Conservation (phyloP, 2,888 invertebrate genomes). For the Chesias legatella region DNA sequence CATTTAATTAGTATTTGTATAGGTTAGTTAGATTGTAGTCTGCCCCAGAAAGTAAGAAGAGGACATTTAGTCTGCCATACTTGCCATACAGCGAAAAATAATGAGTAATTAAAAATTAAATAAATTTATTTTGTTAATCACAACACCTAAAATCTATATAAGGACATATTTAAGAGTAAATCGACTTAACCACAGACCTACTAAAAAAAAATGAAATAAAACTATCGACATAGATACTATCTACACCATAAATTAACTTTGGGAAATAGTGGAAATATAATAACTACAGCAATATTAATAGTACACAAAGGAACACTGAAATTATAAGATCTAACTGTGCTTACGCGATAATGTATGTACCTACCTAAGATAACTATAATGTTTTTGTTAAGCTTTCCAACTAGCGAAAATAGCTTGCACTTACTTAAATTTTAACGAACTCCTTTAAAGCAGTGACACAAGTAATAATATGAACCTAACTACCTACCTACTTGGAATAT, state of each 20-base stretch:
- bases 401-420: too few species aligned
- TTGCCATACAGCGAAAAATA: not conserved
- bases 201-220: not conserved
- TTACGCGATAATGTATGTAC: too few species aligned
- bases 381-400: too few species aligned
- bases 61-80: too few species aligned
- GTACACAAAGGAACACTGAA: conserved; percentile 11
- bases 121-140: conserved; percentile 50
- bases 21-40: too few species aligned
- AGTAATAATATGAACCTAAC: not conserved
- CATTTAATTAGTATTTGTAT: too few species aligned
- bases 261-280: conserved; percentile 47
- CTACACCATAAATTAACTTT: conserved; percentile 43
- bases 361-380: too few species aligned
- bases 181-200: not conserved
- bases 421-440: too few species aligned
- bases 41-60: too few species aligned
- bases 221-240: not conserved
- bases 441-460: too few species aligned
- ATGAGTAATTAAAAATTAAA: not conserved
- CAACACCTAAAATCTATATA: conserved; percentile 48
- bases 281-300: conserved; percentile 5
- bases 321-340: too few species aligned
- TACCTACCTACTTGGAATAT: not conserved
- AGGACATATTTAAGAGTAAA: conserved; percentile 17